Conservation (phyloP, 2,888 invertebrate genomes). For the Rhyacophila evoluta region DNA sequence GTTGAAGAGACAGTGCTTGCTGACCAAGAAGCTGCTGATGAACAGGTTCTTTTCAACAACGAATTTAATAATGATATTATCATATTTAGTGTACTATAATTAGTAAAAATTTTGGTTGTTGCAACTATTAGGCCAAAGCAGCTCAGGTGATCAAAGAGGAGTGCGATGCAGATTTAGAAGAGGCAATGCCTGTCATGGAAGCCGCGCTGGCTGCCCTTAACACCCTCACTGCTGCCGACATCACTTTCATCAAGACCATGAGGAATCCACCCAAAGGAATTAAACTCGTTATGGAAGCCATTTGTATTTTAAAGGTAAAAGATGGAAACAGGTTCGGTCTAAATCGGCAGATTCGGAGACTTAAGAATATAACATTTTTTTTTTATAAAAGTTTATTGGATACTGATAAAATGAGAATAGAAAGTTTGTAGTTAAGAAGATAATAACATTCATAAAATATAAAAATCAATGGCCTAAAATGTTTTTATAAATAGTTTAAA, state of each 20-base stretch:
- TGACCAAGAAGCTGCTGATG: slow-evolving; percentile 84
- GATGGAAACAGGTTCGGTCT: not conserved
- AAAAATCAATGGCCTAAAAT: too few species aligned
- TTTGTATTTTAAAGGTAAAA: slow-evolving; percentile 88
- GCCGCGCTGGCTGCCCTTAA: slow-evolving; percentile 88
- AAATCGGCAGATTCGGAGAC: too few species aligned
- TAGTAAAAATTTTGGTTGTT: not conserved
- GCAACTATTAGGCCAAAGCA: slow-evolving; percentile 67
- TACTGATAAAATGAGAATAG: too few species aligned
- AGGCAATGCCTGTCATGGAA: slow-evolving; percentile 92
- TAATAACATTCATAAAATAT: too few species aligned
- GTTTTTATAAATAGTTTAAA: too few species aligned
- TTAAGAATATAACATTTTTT: too few species aligned
- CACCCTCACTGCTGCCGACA: slow-evolving; percentile 90
- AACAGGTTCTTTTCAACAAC: slow-evolving; percentile 73
- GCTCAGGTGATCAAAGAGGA: slow-evolving; percentile 92
- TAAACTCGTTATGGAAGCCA: slow-evolving; percentile 93
- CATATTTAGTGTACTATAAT: too few species aligned
- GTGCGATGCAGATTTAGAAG: slow-evolving; percentile 91
- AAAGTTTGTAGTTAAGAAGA: too few species aligned
- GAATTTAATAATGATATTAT: too few species aligned
- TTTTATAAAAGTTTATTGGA: too few species aligned
- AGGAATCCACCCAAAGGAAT: slow-evolving; percentile 94
- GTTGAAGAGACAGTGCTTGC: slow-evolving; percentile 83
- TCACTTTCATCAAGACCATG: slow-evolving; percentile 96